Conservation (phyloP, 2,797 vertebrate species). For the Myotis daubentonii region DNA sequence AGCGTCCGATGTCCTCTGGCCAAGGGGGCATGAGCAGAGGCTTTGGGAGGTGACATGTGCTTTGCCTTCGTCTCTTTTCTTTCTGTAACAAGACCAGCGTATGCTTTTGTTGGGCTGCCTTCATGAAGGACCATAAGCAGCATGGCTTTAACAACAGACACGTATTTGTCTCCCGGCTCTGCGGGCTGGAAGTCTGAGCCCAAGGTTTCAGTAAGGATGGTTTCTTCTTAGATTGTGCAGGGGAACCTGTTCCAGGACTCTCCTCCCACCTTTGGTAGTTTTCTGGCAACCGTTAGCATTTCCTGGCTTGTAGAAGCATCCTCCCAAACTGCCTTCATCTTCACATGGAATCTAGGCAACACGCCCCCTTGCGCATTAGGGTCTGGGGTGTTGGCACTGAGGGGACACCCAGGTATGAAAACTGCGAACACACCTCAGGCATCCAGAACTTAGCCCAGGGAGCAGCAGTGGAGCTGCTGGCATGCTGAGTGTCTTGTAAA, state of each 20-base stretch:
- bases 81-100: background rate
- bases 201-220: background rate
- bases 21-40: background rate
- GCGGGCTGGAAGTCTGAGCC: background rate
- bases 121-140: background rate
- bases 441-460: fast-evolving
- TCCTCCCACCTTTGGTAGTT: background rate
- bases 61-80: background rate
- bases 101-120: background rate
- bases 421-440: background rate
- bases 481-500: background rate
- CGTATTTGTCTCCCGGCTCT: background rate
- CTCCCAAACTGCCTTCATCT: background rate
- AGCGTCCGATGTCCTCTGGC: background rate
- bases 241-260: background rate
- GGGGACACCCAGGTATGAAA: background rate
- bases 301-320: background rate
- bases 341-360: background rate
- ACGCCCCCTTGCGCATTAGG: background rate
- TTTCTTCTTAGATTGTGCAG: background rate
- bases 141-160: background rate
- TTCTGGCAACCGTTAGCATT: background rate
- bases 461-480: background rate
- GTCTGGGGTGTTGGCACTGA: background rate
- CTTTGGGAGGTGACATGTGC: background rate